Evolutionary conservation across 2,888 invertebrate genomes (phyloP), one percentile per base, ranked within the genome.

Genomic region (Yponomeuta evonymella): DNA sequence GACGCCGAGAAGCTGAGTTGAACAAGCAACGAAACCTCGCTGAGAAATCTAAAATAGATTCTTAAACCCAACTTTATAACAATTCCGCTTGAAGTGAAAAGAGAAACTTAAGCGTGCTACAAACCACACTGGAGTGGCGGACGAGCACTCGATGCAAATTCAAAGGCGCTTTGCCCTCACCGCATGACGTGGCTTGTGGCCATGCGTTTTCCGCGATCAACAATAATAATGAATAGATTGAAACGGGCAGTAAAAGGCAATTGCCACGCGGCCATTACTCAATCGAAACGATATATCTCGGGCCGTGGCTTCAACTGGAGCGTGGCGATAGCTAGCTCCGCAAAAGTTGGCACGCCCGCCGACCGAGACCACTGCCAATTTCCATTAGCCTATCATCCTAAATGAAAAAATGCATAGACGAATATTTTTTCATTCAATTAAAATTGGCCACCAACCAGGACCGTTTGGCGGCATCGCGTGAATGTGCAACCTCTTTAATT

Each of bases 381-480:
- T 91, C 91, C 92, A 91, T 91, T 91, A 91, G 85, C 90, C 87
- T 89, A 90, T 92, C 91, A 90, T 87, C 87, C 90, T 90, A 91
- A 90, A 89, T 89, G 90, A 90, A 92, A 90, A 92, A 90, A 88
- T 86, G 90, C 89, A 90, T 87, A 88, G 89, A 88, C 89, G 88
- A 90, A 88, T 88, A 89, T 88, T 91, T 92, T 92, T 92, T 90
- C 85, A 90, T 91, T 92, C 91, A 91, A 92, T 91, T 92, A 90
- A 91, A 88, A 91, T 90, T 91, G 91, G 90, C 90, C 76, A 78
- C 83, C 81, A 82, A 91, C 88, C 87, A 87, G 86, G 86, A 83
- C 81, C 83, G 79, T 79, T 79, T 76, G 80, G 79, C 78, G 76
- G 79, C 81, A 58, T 58, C 51, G 51, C 15, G 15, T 8, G 15